A percentile compares a stretch with the other conserved stretches of the same genome.
Conservation (phyloP, 2,888 invertebrate genomes). For the Polyommatus iphigenia region DNA sequence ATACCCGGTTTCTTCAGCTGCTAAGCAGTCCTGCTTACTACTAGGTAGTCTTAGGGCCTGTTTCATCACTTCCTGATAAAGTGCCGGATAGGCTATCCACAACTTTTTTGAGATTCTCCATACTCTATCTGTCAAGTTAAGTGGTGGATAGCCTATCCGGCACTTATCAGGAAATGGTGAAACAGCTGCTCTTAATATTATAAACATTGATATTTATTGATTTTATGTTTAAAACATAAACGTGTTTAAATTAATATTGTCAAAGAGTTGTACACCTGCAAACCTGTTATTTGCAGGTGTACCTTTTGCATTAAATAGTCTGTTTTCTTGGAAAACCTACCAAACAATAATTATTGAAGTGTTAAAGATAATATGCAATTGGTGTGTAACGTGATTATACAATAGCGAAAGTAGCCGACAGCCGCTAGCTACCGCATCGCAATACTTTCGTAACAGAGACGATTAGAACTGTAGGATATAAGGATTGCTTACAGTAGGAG, state of each 20-base stretch:
- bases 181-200: not conserved
- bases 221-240: not conserved
- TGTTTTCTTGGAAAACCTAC: not conserved
- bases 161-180: no score
- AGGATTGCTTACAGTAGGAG: not conserved
- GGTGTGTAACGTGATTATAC: conserved; percentile 24
- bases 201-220: not conserved
- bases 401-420: conserved; percentile 25
- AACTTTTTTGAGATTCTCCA: no score
- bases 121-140: no score
- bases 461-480: conserved; percentile 18
- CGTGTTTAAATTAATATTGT: not conserved
- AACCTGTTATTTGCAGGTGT: not conserved
- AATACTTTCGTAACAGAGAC: conserved; percentile 22
- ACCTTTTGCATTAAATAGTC: not conserved
- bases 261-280: not conserved
- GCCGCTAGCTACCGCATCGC: conserved; percentile 8
- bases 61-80: no score
- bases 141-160: no score
- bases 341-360: conserved; percentile 18
- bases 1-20: no score
- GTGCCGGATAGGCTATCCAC: no score
- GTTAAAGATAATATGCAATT: conserved; percentile 21
- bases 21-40: no score
- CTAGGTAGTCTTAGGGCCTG: no score